Conservation (phyloP, 2,888 invertebrate genomes). For the Harpalus rufipes region DNA sequence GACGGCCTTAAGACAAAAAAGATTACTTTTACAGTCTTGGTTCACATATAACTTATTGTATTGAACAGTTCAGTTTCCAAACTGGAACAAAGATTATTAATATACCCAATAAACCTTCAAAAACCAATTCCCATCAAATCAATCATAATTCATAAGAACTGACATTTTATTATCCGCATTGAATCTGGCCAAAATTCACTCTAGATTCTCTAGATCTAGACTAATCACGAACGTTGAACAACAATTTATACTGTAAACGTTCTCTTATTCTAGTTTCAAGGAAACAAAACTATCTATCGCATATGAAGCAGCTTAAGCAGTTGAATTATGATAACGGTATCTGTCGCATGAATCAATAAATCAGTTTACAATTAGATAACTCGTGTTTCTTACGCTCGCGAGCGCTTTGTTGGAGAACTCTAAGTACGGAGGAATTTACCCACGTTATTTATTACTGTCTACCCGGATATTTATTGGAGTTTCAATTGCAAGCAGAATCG, state of each 20-base stretch:
- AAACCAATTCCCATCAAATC: too few relatives aligned
- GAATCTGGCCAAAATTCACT: too few relatives aligned
- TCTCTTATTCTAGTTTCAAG: background rate
- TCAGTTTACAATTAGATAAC: slow-evolving; percentile 59
- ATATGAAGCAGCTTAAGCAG: slow-evolving; percentile 24
- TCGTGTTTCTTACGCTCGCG: slow-evolving; percentile 41
- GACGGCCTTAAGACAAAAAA: too few relatives aligned
- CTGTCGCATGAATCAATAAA: slow-evolving; percentile 54
- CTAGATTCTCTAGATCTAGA: too few relatives aligned
- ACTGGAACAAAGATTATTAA: too few relatives aligned
- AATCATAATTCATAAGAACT: too few relatives aligned
- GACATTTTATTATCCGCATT: too few relatives aligned
- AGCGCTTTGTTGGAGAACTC: slow-evolving; percentile 39
- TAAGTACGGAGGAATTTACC: slow-evolving; percentile 48
- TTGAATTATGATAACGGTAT: slow-evolving; percentile 56
- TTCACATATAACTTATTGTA: too few relatives aligned
- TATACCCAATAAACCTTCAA: too few relatives aligned
- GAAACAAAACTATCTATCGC: slow-evolving; percentile 5
- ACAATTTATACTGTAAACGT: background rate
- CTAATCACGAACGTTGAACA: background rate
- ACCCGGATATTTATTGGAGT: slow-evolving; percentile 49
- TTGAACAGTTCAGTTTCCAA: too few relatives aligned
- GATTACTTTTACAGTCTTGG: too few relatives aligned
- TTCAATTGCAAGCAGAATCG: slow-evolving; percentile 18
- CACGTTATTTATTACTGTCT: slow-evolving; percentile 42